phyloP scores from a whole-genome alignment of 2,888 invertebrate genomes.

The Phorcus lineatus region DNA sequence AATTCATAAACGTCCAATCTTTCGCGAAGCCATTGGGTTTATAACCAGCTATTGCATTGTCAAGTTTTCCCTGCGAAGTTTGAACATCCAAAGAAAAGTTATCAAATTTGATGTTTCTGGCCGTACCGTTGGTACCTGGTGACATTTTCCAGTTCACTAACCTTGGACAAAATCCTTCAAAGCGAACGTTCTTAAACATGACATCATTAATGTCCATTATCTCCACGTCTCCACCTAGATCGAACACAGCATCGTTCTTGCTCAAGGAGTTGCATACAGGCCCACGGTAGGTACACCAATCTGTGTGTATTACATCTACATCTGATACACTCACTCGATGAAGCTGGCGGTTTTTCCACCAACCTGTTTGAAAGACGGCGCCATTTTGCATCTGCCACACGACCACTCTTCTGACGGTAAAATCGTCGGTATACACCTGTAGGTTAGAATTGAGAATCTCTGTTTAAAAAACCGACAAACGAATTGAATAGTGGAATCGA shows the following conservation, averaged over 20 bases:
- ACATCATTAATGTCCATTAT: not conserved
- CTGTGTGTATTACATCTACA: constrained; percentile 32
- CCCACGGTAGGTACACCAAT: constrained; percentile 29
- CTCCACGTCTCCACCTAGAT: constrained; percentile 10
- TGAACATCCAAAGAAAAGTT: constrained; percentile 3
- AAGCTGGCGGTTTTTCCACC: constrained; percentile 26
- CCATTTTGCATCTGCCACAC: constrained; percentile 37
- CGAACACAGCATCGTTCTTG: constrained; percentile 25
- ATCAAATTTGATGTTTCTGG: constrained; percentile 2
- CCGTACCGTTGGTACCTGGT: not conserved
- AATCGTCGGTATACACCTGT: constrained; percentile 30
- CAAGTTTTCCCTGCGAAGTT: not conserved
- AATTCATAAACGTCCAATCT: not conserved
- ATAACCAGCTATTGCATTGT: constrained; percentile 1
- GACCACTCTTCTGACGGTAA: constrained; percentile 22
- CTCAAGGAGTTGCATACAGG: constrained; percentile 12
- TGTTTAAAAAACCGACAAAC: no score
- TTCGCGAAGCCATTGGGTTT: not conserved
- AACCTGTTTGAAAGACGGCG: constrained; percentile 36
- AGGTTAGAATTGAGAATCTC: not conserved
- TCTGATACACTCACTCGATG: constrained; percentile 16
- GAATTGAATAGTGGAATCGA: no score
- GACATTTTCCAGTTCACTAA: constrained; percentile 13
- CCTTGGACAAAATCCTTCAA: constrained; percentile 15
- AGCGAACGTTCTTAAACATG: not conserved